Percentiles rank a stretch among this genome's conserved stretches.
Evolutionary conservation across 1,140 invertebrate species (phyloP).

Genomic region (Drosophila triauraria): DNA sequence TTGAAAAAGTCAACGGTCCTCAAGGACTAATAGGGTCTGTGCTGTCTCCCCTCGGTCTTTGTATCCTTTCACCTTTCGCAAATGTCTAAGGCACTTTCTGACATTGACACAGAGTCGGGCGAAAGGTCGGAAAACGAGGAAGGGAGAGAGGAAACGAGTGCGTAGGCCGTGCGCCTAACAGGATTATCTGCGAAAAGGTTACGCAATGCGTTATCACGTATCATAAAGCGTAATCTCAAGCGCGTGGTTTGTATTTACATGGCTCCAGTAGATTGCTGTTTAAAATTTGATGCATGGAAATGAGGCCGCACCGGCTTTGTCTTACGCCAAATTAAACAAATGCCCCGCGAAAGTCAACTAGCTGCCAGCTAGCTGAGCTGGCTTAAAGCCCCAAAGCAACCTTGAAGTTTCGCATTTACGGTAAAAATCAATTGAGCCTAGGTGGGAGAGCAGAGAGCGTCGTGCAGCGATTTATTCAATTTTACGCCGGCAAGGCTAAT

Average conservation of each 20-base stretch:
- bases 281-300: conserved; percentile 77
- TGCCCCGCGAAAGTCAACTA: conserved; percentile 44
- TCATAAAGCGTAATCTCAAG: conserved; percentile 80
- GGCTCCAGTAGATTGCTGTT: conserved; percentile 71
- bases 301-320: conserved; percentile 32
- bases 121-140: background rate
- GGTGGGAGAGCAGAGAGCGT: conserved; percentile 27
- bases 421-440: conserved; percentile 72
- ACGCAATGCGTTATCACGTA: conserved; percentile 83
- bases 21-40: conserved; percentile 30
- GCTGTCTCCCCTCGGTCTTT: conserved; percentile 5
- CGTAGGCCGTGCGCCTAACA: conserved; percentile 56
- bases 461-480: conserved; percentile 73
- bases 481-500: conserved; percentile 68
- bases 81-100: conserved; percentile 56
- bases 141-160: conserved; percentile 3
- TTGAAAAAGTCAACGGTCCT: conserved; percentile 45
- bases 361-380: conserved; percentile 6
- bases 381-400: conserved; percentile 48
- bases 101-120: conserved; percentile 40
- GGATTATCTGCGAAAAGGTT: conserved; percentile 81
- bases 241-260: conserved; percentile 77
- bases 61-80: conserved; percentile 53
- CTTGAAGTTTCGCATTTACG: conserved; percentile 50
- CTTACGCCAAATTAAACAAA: conserved; percentile 71